phyloP scores from a whole-genome alignment of 2,113 vertebrate species.

The Oncorhynchus keta region DNA sequence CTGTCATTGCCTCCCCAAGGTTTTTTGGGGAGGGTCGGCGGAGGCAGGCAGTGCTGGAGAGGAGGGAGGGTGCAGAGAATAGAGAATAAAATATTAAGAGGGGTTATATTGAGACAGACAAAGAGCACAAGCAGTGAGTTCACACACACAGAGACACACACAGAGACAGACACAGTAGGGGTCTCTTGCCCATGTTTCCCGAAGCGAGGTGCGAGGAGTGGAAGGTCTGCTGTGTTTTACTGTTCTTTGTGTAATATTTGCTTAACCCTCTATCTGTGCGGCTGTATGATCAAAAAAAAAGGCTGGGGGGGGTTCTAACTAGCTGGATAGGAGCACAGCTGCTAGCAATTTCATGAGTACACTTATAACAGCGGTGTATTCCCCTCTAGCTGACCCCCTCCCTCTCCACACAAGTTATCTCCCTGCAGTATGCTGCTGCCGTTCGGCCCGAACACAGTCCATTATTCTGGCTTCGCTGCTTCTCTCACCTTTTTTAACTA shows the following conservation, averaged over 20 bases:
- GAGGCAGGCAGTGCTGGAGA: conserved; percentile 12
- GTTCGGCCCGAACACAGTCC: not conserved
- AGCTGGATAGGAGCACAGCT: conserved; percentile 51
- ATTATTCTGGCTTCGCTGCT: conserved; percentile 13
- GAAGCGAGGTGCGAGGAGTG: conserved; percentile 29
- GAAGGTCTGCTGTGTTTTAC: conserved; percentile 57
- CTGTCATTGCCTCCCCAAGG: conserved; percentile 73
- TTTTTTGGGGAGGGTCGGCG: conserved; percentile 54
- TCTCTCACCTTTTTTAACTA: not conserved
- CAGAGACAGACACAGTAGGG: conserved; percentile 34
- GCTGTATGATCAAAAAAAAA: conserved; percentile 71
- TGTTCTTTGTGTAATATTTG: conserved; percentile 73
- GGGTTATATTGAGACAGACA: conserved; percentile 49
- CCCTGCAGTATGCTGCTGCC: not conserved
- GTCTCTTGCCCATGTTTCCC: conserved; percentile 16
- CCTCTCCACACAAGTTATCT: not conserved
- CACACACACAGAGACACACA: conserved; percentile 15
- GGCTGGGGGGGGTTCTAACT: not conserved
- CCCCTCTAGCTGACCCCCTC: not conserved
- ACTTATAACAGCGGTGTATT: conserved; percentile 34
- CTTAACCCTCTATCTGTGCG: conserved; percentile 73
- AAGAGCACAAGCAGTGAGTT: conserved; percentile 61
- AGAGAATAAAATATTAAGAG: conserved; percentile 67
- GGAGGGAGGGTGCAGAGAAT: conserved; percentile 52
- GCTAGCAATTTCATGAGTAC: conserved; percentile 49